Percentiles rank a stretch among this genome's conserved stretches.
Conservation (phyloP, 2,113 vertebrate genomes). For the Guaruba guarouba region DNA sequence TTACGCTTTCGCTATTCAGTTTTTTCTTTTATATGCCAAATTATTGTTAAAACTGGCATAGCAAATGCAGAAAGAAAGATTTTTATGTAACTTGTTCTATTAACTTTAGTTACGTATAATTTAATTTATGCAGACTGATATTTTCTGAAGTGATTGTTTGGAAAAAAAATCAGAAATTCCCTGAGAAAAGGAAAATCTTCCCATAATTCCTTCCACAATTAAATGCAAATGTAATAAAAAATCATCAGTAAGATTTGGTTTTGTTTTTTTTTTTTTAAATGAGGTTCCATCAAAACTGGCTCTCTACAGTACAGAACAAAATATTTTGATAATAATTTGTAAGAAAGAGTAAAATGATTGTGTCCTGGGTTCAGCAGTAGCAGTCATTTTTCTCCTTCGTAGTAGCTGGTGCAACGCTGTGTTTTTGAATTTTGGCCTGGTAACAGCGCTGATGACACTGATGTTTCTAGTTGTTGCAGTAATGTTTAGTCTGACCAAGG, state of each 20-base stretch:
- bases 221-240: neutral
- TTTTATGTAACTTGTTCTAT: neutral
- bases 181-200: neutral
- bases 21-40: neutral
- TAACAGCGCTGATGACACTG: too few relatives aligned
- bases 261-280: neutral
- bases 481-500: too few relatives aligned
- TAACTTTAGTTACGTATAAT: neutral
- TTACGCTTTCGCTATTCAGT: neutral
- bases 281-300: neutral
- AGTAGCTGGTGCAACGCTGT: too few relatives aligned
- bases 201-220: neutral
- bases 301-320: rapidly evolving
- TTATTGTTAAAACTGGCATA: neutral
- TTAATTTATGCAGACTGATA: neutral
- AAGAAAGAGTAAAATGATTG: neutral
- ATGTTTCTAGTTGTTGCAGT: too few relatives aligned
- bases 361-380: too few relatives aligned
- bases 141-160: neutral
- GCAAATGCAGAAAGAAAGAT: neutral
- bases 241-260: neutral
- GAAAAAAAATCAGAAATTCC: neutral
- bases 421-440: too few relatives aligned
- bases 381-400: too few relatives aligned
- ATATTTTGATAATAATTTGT: neutral